Base-by-base conservation (phyloP, 2,797 vertebrate genomes). In the Gastrophryne carolinensis region DNA sequence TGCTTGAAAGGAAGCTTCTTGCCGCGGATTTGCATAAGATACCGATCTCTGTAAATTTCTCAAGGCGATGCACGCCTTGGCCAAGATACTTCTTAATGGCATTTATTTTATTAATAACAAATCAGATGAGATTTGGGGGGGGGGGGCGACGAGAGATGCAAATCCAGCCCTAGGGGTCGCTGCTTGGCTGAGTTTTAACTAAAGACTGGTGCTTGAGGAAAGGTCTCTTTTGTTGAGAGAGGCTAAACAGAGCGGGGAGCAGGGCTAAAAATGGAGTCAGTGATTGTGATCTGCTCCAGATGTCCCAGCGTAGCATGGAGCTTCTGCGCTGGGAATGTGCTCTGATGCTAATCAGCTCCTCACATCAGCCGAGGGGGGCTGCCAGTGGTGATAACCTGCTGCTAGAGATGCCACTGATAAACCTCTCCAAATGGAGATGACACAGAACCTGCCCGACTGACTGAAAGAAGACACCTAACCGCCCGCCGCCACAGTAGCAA, bases 281-380 rank as follows among this genome's bases (percentile, higher is more conserved):
- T 84, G 92, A 93, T 95, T 93, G 80, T 91, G 93, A 95, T 94
- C 93, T 92, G 90, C 91, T 93, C 91, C 94, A 95, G 93, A 94
- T 94, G 93, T 92, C 90, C 89, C 90, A 85, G 89, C 88, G 92
- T 90, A 91, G 91, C 90, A 92, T 92, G 89, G 92, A 90, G 92
- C 91, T n/a, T n/a, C n/a, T 87, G 87, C 84, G 87, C 87, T 83
- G 90, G 90, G 89, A 93, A 95, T 93, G 93, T 93, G 91, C 90
- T 90, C 87, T 91, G 94, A 93, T 94, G 94, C 87, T 88, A 94
- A 96, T 95, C 94, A 91, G 90, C 82, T 81, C 86, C 93, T 92
- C 92, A 92, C 88, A 94, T 93, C 92, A 94, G 91, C 91, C 90
- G 85, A 89, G 87, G 91, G 89, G 90, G 88, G n/a, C 90, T 93